phyloP scores from a whole-genome alignment of 2,888 invertebrate genomes.

The Anthrax anthrax region DNA sequence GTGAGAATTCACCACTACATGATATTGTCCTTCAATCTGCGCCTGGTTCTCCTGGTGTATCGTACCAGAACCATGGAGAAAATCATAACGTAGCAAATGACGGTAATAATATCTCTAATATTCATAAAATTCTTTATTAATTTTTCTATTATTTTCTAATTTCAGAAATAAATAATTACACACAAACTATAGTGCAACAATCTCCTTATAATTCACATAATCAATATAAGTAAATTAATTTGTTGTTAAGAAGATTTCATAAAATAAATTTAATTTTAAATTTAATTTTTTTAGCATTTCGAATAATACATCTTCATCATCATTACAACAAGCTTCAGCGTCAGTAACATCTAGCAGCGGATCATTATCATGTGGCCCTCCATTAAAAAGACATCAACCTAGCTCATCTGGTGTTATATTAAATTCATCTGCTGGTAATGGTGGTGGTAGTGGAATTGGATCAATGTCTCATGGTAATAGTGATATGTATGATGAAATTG shows the following conservation, averaged over 20 bases:
- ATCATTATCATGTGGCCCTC: slow-evolving; percentile 18
- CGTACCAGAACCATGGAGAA: slow-evolving; percentile 20
- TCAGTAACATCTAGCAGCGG: not conserved
- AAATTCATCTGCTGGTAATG: slow-evolving; percentile 14
- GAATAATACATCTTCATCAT: slow-evolving; percentile 1
- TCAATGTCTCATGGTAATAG: slow-evolving; percentile 15
- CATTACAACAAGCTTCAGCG: not conserved
- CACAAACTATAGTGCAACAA: slow-evolving; percentile 26
- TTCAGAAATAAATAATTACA: slow-evolving; percentile 27
- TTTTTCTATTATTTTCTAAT: slow-evolving; percentile 1
- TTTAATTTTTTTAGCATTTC: slow-evolving; percentile 1
- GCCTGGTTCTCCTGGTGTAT: slow-evolving; percentile 50
- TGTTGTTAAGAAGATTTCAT: too few species aligned
- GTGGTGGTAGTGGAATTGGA: slow-evolving; percentile 14
- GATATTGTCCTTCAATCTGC: slow-evolving; percentile 47
- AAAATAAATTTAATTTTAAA: too few species aligned
- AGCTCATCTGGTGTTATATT: not conserved
- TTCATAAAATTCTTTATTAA: not conserved
- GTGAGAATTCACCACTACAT: slow-evolving; percentile 85
- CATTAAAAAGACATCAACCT: slow-evolving; percentile 29
- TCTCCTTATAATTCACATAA: slow-evolving; percentile 28
- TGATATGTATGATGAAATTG: slow-evolving; percentile 17
- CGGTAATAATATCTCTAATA: slow-evolving; percentile 17
- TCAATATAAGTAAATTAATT: slow-evolving; percentile 26
- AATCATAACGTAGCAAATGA: slow-evolving; percentile 23